These are phyloP conservation scores for Eremobia ochroleuca DNA, from an alignment of 2,888 invertebrate genomes.

Conservation along the genomic window DNA sequence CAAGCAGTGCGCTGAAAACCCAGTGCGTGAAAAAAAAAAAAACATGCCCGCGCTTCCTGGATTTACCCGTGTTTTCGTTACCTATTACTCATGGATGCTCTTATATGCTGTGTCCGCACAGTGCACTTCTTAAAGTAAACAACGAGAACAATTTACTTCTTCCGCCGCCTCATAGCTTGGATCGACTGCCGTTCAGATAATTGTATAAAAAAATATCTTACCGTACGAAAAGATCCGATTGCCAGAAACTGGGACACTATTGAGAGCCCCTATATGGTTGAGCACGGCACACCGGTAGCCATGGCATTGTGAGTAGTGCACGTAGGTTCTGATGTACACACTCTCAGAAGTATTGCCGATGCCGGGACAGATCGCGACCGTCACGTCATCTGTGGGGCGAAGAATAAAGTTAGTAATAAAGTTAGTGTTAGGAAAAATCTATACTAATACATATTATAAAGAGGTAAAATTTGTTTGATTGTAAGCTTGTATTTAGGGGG, in stretches of 20 bases:
- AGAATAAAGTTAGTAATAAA: slow-evolving; percentile 3
- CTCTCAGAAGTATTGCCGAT: slow-evolving; percentile 98
- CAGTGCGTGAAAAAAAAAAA: too few species aligned
- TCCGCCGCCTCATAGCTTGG: too few species aligned
- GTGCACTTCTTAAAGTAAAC: background rate
- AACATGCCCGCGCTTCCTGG: too few species aligned
- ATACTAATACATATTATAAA: too few species aligned
- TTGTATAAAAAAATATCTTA: slow-evolving; percentile 80
- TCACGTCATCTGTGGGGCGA: slow-evolving; percentile 94
- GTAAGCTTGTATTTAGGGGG: too few species aligned
- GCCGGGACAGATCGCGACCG: slow-evolving; percentile 97
- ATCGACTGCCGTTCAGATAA: background rate
- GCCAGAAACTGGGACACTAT: slow-evolving; percentile 96
- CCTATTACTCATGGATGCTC: background rate
- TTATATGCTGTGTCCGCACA: background rate
- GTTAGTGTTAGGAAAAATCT: slow-evolving; percentile 11
- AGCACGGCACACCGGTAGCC: slow-evolving; percentile 98
- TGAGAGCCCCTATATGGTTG: slow-evolving; percentile 97
- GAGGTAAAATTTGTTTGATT: too few species aligned
- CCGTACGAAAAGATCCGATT: slow-evolving; percentile 98
- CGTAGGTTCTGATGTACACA: slow-evolving; percentile 98
- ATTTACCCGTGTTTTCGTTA: background rate
- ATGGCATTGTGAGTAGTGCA: slow-evolving; percentile 97
- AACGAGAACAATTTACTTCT: background rate
- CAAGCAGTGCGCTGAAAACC: too few species aligned